Conservation (phyloP, 2,113 vertebrate species). For the Columbina picui region DNA sequence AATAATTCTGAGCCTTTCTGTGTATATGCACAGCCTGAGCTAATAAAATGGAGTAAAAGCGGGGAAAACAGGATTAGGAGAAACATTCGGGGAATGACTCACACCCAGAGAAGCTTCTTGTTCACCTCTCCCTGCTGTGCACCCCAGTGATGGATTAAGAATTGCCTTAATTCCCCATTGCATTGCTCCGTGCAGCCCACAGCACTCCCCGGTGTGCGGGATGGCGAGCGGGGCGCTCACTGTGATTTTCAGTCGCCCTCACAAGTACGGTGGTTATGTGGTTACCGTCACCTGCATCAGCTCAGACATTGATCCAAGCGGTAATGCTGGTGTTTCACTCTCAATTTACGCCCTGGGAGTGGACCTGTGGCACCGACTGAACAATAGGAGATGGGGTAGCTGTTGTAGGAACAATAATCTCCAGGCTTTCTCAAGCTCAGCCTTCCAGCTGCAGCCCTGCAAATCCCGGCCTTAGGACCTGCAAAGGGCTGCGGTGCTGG, state of each 20-base stretch:
- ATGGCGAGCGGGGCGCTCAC: rapidly evolving
- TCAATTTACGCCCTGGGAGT: not conserved
- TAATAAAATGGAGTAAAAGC: not conserved
- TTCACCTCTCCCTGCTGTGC: not conserved
- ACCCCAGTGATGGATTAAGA: not conserved
- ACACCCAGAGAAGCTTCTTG: not conserved
- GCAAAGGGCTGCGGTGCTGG: not conserved
- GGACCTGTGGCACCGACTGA: not conserved
- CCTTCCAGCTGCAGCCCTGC: not conserved
- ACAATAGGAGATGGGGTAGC: not conserved
- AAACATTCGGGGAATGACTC: not conserved
- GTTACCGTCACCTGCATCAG: not conserved
- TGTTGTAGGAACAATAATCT: not conserved
- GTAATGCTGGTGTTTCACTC: not conserved
- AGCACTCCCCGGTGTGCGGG: not conserved
- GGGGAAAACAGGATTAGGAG: not conserved
- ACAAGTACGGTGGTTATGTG: not conserved
- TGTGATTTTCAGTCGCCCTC: not conserved
- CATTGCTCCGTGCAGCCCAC: not conserved
- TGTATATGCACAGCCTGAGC: rapidly evolving
- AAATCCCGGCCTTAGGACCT: not conserved
- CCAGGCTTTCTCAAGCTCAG: not conserved
- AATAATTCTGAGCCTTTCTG: not conserved
- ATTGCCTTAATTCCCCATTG: not conserved
- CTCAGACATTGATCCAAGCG: not conserved